Evolutionary conservation across 2,888 invertebrate species (phyloP).

Genomic region (Folsomia manolachei): DNA sequence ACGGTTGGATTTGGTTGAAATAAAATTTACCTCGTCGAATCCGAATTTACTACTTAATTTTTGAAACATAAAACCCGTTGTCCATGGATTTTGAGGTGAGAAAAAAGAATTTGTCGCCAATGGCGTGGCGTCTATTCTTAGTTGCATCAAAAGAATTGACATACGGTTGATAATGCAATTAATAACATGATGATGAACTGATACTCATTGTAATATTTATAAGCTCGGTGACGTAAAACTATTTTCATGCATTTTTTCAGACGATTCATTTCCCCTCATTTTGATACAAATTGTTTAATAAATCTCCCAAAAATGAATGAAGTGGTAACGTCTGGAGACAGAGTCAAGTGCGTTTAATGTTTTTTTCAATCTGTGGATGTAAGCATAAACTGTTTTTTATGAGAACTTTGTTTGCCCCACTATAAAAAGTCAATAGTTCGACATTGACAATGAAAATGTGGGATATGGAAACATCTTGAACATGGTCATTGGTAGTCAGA

Average conservation of each 20-base stretch:
- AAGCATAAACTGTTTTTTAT: neutral
- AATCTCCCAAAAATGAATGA: neutral
- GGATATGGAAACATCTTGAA: neutral
- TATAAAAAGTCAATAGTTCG: too few relatives aligned
- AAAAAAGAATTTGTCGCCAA: neutral
- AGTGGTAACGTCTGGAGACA: neutral
- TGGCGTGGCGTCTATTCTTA: too few relatives aligned
- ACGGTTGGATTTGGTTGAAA: too few relatives aligned
- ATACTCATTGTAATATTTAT: too few relatives aligned
- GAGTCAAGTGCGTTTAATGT: neutral
- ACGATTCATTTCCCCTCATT: neutral
- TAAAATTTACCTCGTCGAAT: too few relatives aligned
- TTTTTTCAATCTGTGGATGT: neutral
- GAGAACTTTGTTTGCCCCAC: neutral
- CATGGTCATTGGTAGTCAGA: neutral
- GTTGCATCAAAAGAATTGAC: too few relatives aligned
- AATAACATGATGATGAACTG: too few relatives aligned
- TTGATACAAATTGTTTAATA: neutral
- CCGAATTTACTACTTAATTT: too few relatives aligned
- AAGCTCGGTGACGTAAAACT: too few relatives aligned
- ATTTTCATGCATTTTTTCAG: too few relatives aligned
- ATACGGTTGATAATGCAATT: too few relatives aligned
- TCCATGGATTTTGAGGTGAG: neutral
- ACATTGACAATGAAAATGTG: neutral
- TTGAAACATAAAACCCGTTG: too few relatives aligned